A percentile compares a stretch with the other conserved stretches of the same genome.
Evolutionary conservation across 2,113 vertebrate species (phyloP).

Genomic region (Centropus bengalensis): DNA sequence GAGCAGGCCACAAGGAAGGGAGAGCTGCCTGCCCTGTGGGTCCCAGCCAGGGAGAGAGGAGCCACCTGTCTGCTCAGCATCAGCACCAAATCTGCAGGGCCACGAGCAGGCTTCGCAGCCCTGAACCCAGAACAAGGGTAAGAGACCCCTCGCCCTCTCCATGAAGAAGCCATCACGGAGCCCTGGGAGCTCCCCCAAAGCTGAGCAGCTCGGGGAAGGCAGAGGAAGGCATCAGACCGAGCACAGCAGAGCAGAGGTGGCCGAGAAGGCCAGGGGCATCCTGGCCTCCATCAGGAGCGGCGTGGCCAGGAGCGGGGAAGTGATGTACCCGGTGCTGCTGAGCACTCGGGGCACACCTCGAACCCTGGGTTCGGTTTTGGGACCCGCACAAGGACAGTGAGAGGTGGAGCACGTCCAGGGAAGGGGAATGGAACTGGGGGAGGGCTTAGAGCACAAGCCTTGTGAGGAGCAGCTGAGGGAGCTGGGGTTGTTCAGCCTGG

Average conservation of each 20-base stretch:
- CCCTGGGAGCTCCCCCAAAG: neutral
- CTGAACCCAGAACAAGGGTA: neutral
- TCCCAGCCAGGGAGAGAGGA: neutral
- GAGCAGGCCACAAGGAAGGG: neutral
- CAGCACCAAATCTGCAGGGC: neutral
- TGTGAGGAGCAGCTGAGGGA: too few species aligned
- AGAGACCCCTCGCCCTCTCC: neutral
- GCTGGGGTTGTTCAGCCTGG: too few species aligned
- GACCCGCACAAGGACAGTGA: too few species aligned
- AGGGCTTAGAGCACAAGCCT: too few species aligned
- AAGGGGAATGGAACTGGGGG: too few species aligned
- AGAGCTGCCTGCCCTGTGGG: neutral
- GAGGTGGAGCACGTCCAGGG: too few species aligned
- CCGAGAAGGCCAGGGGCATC: too few species aligned
- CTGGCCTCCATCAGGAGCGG: too few species aligned
- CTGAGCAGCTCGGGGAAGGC: neutral
- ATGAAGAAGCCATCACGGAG: fast-evolving
- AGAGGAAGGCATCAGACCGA: neutral
- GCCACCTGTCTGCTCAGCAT: neutral
- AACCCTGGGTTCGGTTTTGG: too few species aligned
- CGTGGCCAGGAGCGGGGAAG: too few species aligned
- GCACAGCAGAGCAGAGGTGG: neutral
- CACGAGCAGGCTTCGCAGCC: neutral
- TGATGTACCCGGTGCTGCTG: too few species aligned
- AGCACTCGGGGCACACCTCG: too few species aligned